Evolutionary conservation across 1,140 invertebrate genomes (phyloP).

Genomic region (Metaphire vulgaris): DNA sequence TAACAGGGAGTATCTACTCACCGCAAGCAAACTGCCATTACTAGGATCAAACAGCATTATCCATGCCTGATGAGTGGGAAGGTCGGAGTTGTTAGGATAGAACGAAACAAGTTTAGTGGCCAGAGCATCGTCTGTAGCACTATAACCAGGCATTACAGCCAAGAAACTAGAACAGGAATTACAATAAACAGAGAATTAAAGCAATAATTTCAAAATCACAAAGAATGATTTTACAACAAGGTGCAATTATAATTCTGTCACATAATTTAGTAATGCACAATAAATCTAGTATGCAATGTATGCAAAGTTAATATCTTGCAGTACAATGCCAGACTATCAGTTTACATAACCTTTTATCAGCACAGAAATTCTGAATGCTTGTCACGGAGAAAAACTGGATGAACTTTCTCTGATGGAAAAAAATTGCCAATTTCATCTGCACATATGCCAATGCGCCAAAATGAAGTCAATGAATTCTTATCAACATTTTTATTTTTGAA

Average conservation of each 20-base stretch:
- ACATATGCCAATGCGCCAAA: too few species aligned
- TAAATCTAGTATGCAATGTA: background rate
- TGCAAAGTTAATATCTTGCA: too few species aligned
- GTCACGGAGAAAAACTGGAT: too few species aligned
- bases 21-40: conserved; percentile 16
- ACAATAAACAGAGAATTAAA: background rate
- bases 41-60: conserved; percentile 15
- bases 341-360: too few species aligned
- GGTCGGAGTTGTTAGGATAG: conserved; percentile 11
- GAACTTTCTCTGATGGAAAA: too few species aligned
- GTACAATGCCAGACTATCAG: too few species aligned
- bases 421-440: too few species aligned
- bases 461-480: too few species aligned
- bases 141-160: conserved; percentile 25
- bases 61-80: conserved; percentile 25
- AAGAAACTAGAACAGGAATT: background rate
- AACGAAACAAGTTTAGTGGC: conserved; percentile 23
- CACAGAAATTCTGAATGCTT: too few species aligned
- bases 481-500: too few species aligned
- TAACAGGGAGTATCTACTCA: too few species aligned
- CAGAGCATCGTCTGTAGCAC: conserved; percentile 11
- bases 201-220: background rate
- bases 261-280: background rate
- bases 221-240: background rate
- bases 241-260: background rate